Conservation (phyloP, 2,113 vertebrate genomes). For the Salvator merianae region DNA sequence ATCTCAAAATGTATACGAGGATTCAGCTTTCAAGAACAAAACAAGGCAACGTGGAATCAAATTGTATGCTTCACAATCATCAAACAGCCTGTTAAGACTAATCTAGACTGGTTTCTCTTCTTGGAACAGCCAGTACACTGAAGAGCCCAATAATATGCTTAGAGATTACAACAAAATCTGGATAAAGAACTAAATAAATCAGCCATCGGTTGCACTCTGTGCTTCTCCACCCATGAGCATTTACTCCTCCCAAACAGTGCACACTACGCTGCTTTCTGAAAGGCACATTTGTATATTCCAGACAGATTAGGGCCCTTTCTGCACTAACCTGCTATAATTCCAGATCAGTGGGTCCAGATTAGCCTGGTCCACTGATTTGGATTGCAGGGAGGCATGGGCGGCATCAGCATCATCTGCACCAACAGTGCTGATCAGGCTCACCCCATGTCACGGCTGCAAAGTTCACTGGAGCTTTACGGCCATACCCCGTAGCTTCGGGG, state of each 20-base stretch:
- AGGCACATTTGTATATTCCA: background rate
- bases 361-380: no score
- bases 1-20: background rate
- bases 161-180: background rate
- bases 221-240: background rate
- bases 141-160: background rate
- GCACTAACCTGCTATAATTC: no score
- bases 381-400: no score
- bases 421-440: no score
- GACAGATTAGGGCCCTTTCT: no score
- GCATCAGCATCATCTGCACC: no score
- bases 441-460: no score
- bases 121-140: background rate
- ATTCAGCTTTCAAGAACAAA: background rate
- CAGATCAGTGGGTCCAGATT: no score
- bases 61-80: background rate
- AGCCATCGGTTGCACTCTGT: background rate
- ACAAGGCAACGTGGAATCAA: background rate
- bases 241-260: background rate
- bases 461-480: no score
- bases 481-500: no score
- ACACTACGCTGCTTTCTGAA: no score
- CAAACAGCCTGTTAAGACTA: background rate
- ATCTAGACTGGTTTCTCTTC: background rate
- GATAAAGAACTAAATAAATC: background rate